Percentiles rank a stretch among this genome's conserved stretches.
Conservation (phyloP, 2,113 vertebrate species). For the Silurus asotus region DNA sequence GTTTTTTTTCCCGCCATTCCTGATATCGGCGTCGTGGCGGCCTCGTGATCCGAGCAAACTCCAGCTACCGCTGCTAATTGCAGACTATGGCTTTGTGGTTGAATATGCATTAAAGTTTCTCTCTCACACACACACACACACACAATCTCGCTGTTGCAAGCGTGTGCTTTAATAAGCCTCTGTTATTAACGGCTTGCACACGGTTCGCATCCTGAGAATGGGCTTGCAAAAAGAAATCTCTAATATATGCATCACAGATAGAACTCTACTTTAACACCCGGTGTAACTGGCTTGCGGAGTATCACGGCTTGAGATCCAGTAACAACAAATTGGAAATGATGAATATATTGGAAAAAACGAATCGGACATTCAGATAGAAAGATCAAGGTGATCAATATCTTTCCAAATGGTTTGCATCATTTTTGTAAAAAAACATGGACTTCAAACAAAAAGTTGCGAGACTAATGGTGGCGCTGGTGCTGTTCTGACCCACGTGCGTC, state of each 20-base stretch:
- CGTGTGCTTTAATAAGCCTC: constrained; percentile 20
- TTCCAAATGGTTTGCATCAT: too few relatives aligned
- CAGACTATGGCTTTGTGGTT: constrained; percentile 3
- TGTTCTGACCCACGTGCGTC: too few relatives aligned
- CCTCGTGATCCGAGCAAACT: not conserved
- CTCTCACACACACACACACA: not conserved
- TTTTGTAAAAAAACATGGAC: too few relatives aligned
- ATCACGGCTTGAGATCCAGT: too few relatives aligned
- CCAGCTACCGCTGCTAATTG: constrained; percentile 16
- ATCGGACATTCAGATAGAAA: too few relatives aligned
- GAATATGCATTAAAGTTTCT: constrained; percentile 21
- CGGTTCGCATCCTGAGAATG: not conserved
- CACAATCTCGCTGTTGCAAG: not conserved
- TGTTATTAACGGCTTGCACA: not conserved
- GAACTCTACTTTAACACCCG: not conserved
- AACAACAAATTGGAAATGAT: too few relatives aligned
- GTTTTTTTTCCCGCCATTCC: not conserved
- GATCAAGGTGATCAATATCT: too few relatives aligned
- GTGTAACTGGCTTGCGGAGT: too few relatives aligned
- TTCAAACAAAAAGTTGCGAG: too few relatives aligned
- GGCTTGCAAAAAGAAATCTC: not conserved
- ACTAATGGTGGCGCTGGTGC: too few relatives aligned
- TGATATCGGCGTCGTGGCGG: not conserved
- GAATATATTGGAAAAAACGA: too few relatives aligned
- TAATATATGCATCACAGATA: not conserved